Evolutionary conservation across 2,797 vertebrate genomes (phyloP), one percentile per base, ranked within the genome.

Genomic region (Pseudomugil tenellus): DNA sequence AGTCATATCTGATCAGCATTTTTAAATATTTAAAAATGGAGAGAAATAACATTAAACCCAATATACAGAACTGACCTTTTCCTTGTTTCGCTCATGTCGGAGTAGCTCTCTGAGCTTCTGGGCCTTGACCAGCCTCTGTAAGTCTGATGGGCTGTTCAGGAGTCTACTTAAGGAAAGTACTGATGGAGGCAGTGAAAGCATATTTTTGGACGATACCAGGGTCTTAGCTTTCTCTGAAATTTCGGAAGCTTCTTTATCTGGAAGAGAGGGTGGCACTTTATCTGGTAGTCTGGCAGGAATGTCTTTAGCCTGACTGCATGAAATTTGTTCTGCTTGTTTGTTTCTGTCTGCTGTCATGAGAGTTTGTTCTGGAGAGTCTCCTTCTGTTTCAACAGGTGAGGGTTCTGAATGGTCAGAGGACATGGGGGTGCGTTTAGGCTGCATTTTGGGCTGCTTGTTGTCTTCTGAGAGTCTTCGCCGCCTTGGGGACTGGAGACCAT

Each of bases 101-200:
- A 98, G 94, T 91, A 99, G 86, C 52, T 98, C 95, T 77, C 97
- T 83, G 69, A 99, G 92, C 83, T 96, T 99, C 19, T 85, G 94
- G 52, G 96, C 95, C 90, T 96, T 97, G 54, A 93, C 94, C 34
- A 99, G 87, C 76, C 95, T 95, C 67, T 97, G 94, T 34, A 92
- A 80, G 58, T 99, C 97, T 32, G 94, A 94, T 1, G 93, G 94
- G 0, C 91, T 87, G 9, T 93, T 93, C 58, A 93, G 84, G 48
- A 94, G 92, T 65, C 92, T 87, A 29, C 84, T 92, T 65, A 87
- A 37, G 2, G 80, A 84, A 19, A 67, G 62, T 3, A 72, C 76
- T 0, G 85, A 66, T 0, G 66, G n/a, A 5, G 85, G 56, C 13
- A 70, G 1, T 1, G 77, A 83, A 28, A 19, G 49, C 6, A 39